These are phyloP conservation scores for Dryococelus australis DNA, from an alignment of 2,888 invertebrate genomes.

Conservation along the genomic window DNA sequence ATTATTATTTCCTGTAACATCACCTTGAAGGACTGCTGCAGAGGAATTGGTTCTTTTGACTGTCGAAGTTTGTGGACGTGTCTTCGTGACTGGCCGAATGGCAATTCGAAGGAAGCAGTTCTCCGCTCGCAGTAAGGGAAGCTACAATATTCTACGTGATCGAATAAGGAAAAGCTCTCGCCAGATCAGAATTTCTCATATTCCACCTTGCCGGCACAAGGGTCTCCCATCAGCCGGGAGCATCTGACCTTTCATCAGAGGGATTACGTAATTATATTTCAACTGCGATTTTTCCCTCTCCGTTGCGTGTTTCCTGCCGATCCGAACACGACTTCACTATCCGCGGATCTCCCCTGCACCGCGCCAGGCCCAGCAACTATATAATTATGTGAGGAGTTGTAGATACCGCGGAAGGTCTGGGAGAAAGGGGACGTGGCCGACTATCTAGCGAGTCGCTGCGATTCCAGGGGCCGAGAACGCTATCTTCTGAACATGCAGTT, in stretches of 20 bases:
- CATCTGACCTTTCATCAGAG: background rate
- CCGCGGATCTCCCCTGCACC: too few relatives aligned
- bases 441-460: background rate
- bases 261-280: constrained; percentile 9
- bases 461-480: background rate
- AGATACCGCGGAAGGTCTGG: too few relatives aligned
- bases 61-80: background rate
- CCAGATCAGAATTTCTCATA: background rate
- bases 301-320: background rate
- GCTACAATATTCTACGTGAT: constrained; percentile 3
- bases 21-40: too few relatives aligned
- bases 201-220: background rate
- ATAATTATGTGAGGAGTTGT: background rate
- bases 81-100: background rate
- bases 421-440: background rate
- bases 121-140: background rate
- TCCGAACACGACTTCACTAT: background rate
- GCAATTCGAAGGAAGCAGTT: background rate
- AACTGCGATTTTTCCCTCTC: background rate
- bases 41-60: too few relatives aligned
- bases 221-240: background rate
- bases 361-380: background rate
- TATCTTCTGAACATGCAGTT: background rate
- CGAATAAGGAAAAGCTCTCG: background rate
- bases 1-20: too few relatives aligned